Evolutionary conservation across 2,113 vertebrate genomes (phyloP), one percentile per base, ranked within the genome.

Genomic region (Dromaius novaehollandiae): DNA sequence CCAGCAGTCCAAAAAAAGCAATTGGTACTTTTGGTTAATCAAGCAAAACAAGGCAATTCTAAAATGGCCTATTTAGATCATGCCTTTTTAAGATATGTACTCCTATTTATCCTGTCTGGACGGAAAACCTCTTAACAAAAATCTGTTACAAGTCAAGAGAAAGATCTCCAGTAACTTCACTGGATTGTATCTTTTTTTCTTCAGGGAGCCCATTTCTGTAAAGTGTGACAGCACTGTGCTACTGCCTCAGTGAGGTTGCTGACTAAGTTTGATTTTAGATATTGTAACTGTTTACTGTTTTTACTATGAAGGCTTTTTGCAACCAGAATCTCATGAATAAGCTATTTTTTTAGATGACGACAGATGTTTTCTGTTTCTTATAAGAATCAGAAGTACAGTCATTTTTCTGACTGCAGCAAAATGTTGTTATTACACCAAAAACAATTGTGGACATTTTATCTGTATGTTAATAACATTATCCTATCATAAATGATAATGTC

Each of bases 11-110:
- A 89, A 88, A 77, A 66, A 94, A 95, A 73, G 7, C 18, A 83
- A 88, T 79, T 76, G 94, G 50, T 80, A 68, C 66, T 94, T 93
- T 94, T 79, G n/a, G 26, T 89, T 82, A 93, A 88, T 63, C 36
- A 76, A 36, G 36, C 60, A 91, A 94, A 89, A 74, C 46, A 90
- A 60, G 42, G 24, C 80, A 73, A 9, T 42, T 93, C 66, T 97
- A 71, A 96, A 95, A 90, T 70, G 51, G 22, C 11, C 13, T 74
- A 20, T 79, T 75, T 84, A 85, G 93, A n/a, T 78, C 55, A 66
- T 74, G 34, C 8, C 7, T 53, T 11, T 85, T 90, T 91, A 84
- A 94, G 69, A 5, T 24, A 70, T 1, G 4, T 17, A 63, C 61
- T 28, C 22, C 10, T 61, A 11, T 77, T 94, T 82, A 71, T 50